Evolutionary conservation across 2,888 invertebrate species (phyloP).

Genomic region (Phyllotreta cruciferae): DNA sequence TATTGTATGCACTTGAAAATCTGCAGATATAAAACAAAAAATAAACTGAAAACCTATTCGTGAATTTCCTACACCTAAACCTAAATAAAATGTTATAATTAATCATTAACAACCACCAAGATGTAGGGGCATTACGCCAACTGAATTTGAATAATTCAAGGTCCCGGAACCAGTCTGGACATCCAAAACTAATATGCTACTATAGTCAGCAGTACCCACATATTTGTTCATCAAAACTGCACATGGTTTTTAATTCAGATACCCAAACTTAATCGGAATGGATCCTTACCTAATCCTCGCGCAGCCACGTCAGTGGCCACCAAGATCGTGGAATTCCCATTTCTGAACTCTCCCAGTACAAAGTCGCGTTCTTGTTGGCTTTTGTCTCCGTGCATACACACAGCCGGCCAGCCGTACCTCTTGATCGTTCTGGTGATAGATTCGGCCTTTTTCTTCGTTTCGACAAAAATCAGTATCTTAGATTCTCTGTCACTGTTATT

Average conservation of each 20-base stretch:
- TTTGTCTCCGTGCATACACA: constrained; percentile 95
- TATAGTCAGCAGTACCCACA: constrained; percentile 41
- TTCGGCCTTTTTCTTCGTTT: constrained; percentile 90
- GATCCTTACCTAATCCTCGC: constrained; percentile 86
- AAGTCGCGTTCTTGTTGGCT: constrained; percentile 94
- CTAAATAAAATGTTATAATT: neutral
- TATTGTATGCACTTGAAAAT: neutral
- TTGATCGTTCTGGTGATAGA: constrained; percentile 82
- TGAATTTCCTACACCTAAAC: neutral
- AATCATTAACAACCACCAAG: too few relatives aligned
- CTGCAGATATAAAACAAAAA: neutral
- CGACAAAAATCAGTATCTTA: constrained; percentile 95
- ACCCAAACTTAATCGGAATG: neutral
- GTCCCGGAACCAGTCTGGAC: constrained; percentile 57
- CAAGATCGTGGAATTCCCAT: constrained; percentile 85
- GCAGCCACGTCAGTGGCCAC: constrained; percentile 99
- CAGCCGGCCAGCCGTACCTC: constrained; percentile 77
- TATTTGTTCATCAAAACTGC: constrained; percentile 35
- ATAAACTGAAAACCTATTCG: too few relatives aligned
- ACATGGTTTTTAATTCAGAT: constrained; percentile 38
- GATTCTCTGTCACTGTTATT: constrained; percentile 81
- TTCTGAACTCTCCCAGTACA: constrained; percentile 88
- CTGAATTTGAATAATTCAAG: neutral
- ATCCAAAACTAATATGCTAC: constrained; percentile 50
- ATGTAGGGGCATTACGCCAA: neutral